phyloP scores from a whole-genome alignment of 2,113 vertebrate species.

The Manacus vitellinus region DNA sequence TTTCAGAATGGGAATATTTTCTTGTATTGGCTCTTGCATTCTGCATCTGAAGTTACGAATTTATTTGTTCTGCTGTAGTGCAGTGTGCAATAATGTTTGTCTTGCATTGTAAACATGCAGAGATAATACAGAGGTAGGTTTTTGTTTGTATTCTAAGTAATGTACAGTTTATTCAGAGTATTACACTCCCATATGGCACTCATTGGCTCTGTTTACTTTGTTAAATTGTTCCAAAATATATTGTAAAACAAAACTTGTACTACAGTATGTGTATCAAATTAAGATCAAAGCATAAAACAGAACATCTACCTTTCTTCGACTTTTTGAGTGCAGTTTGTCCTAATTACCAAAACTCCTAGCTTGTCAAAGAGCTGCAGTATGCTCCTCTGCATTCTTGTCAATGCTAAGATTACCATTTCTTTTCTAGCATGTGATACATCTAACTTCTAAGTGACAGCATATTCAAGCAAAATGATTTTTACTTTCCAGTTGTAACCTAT shows the following conservation, averaged over 20 bases:
- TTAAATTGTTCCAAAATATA: slow-evolving; percentile 19
- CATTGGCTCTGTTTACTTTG: slow-evolving; percentile 10
- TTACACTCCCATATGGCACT: neutral
- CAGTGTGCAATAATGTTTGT: slow-evolving; percentile 13
- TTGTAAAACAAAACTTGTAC: neutral
- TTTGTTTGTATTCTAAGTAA: slow-evolving; percentile 12
- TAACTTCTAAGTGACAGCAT: neutral
- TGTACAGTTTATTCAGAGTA: neutral
- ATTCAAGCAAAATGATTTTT: neutral
- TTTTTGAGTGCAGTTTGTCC: neutral
- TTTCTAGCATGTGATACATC: neutral
- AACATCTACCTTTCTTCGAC: neutral
- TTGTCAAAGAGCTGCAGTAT: neutral
- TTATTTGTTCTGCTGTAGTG: slow-evolving; percentile 35
- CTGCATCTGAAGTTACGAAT: neutral
- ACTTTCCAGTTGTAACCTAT: neutral
- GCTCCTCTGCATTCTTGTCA: neutral
- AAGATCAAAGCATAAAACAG: slow-evolving; percentile 19
- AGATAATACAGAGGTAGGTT: neutral
- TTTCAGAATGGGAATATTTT: slow-evolving; percentile 9
- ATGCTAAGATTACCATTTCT: slow-evolving; percentile 6
- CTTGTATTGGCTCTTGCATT: neutral
- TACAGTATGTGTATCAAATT: neutral
- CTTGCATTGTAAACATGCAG: slow-evolving; percentile 35
- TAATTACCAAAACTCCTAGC: neutral